Conservation (phyloP, 2,797 vertebrate genomes). For the Gadopsis bispinosus region DNA sequence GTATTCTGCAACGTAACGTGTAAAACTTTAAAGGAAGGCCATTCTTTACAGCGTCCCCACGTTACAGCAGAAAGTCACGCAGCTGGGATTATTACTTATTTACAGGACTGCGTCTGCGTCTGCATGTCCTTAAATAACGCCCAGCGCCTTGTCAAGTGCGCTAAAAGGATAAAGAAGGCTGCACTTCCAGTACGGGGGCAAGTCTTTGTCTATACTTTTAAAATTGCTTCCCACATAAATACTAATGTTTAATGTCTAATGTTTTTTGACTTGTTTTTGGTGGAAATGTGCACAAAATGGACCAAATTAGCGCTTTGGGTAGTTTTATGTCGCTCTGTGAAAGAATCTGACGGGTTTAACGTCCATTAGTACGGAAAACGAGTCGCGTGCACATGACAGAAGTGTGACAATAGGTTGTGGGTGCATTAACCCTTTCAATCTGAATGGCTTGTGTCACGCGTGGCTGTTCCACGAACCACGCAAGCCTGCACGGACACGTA, state of each 20-base stretch:
- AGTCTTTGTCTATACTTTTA: neutral
- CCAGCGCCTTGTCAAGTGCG: neutral
- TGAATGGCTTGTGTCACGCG: constrained; percentile 41
- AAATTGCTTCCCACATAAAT: neutral
- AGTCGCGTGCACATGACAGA: neutral
- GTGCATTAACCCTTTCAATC: neutral
- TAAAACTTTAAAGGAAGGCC: neutral
- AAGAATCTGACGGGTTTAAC: neutral
- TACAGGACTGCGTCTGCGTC: neutral
- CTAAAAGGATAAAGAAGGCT: constrained; percentile 5
- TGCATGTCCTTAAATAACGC: neutral
- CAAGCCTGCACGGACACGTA: neutral
- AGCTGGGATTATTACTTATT: constrained; percentile 23
- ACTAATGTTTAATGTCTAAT: neutral
- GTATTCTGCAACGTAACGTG: neutral
- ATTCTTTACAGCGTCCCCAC: neutral
- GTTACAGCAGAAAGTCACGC: neutral
- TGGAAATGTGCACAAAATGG: neutral
- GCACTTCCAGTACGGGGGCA: too few relatives aligned
- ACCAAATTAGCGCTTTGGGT: neutral
- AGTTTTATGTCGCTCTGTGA: neutral
- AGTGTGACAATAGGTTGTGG: neutral
- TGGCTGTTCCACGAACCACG: neutral
- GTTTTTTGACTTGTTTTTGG: neutral
- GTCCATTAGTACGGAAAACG: neutral